A percentile compares a stretch with the other conserved stretches of the same genome.
Conservation (phyloP, 2,888 invertebrate genomes). For the Leptodirus hochenwartii region DNA sequence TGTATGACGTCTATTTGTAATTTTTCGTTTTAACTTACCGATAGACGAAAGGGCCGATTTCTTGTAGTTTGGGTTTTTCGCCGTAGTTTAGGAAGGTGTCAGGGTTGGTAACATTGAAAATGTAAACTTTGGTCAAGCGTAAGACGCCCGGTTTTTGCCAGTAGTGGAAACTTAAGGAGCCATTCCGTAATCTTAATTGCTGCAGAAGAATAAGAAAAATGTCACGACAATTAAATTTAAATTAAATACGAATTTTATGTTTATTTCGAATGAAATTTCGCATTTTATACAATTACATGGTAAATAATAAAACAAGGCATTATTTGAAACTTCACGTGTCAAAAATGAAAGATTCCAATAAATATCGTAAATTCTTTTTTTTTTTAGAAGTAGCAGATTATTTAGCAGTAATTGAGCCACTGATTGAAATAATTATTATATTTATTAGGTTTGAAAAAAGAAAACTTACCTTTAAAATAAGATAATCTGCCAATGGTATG, state of each 20-base stretch:
- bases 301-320: neutral
- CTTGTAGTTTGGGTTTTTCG: constrained; percentile 64
- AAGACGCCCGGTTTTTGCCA: constrained; percentile 78
- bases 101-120: constrained; percentile 77
- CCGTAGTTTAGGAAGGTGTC: constrained; percentile 57
- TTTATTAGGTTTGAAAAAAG: constrained; percentile 5
- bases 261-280: neutral
- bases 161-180: constrained; percentile 70
- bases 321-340: neutral
- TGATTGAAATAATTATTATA: constrained; percentile 6
- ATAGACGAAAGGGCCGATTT: constrained; percentile 75
- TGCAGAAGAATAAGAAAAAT: constrained; percentile 23
- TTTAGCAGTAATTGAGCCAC: constrained; percentile 3
- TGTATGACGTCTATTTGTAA: too few relatives aligned
- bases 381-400: neutral
- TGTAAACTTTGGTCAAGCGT: constrained; percentile 68
- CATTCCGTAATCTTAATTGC: constrained; percentile 72
- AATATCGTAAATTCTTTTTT: constrained; percentile 2
- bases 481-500: constrained; percentile 76
- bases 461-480: constrained; percentile 57
- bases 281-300: neutral
- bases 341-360: neutral
- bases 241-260: neutral
- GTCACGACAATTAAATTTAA: constrained; percentile 2
- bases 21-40: constrained; percentile 44